Evolutionary conservation across 2,797 vertebrate genomes (phyloP).

Genomic region (Graptemys geographica): DNA sequence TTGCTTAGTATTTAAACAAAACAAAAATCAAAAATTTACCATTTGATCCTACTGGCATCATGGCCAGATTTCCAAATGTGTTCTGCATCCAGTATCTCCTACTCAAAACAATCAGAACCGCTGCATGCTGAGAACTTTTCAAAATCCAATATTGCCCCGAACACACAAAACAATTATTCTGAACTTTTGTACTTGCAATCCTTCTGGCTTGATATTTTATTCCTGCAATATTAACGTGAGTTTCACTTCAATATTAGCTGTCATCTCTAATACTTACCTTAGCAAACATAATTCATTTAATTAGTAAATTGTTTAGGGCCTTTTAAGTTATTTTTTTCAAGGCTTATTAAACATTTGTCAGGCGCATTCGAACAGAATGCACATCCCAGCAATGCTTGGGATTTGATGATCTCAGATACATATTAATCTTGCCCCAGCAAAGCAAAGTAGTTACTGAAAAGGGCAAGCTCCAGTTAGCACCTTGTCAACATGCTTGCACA

Average conservation of each 20-base stretch:
- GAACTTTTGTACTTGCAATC: background rate
- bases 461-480: background rate
- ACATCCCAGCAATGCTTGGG: background rate
- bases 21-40: background rate
- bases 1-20: background rate
- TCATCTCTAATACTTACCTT: conserved; percentile 34
- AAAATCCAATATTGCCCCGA: background rate
- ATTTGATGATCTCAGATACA: background rate
- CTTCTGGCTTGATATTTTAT: conserved; percentile 26
- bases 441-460: background rate
- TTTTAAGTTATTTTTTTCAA: conserved; percentile 28
- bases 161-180: background rate
- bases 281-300: conserved; percentile 47
- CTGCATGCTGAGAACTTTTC: background rate
- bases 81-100: background rate
- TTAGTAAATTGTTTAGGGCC: conserved; percentile 16
- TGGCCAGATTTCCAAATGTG: background rate
- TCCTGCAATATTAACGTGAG: background rate
- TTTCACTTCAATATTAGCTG: conserved; percentile 30
- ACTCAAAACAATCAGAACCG: background rate
- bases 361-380: conserved; percentile 8
- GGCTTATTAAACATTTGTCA: conserved; percentile 36
- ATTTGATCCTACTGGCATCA: background rate
- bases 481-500: background rate
- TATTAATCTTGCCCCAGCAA: background rate